Conservation (phyloP, 2,113 vertebrate genomes). For the Gnathonemus echidnorhynchus region DNA sequence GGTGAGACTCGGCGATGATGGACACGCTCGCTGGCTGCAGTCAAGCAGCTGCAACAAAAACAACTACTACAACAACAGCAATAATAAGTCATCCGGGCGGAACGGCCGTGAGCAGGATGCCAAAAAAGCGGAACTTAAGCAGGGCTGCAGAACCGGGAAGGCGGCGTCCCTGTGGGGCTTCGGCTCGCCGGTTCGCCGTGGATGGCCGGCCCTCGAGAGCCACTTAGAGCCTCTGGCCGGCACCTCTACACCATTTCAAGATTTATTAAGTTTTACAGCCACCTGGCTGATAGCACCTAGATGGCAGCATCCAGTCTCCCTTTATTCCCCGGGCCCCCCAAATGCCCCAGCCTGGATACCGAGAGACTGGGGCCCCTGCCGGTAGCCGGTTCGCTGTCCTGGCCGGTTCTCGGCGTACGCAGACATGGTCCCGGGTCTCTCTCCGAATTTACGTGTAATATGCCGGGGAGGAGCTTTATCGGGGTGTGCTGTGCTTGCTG, state of each 20-base stretch:
- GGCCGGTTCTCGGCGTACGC: background rate
- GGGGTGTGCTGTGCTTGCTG: background rate
- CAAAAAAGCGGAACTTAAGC: background rate
- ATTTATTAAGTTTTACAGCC: background rate
- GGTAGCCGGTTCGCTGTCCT: background rate
- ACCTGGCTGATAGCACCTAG: background rate
- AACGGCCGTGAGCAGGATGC: constrained; percentile 14
- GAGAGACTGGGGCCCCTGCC: background rate
- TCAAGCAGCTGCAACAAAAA: background rate
- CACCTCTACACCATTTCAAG: background rate
- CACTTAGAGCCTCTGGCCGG: background rate
- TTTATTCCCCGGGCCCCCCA: background rate
- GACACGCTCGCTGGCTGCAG: background rate
- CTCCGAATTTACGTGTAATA: background rate
- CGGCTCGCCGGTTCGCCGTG: background rate
- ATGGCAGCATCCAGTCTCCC: background rate
- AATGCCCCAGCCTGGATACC: background rate
- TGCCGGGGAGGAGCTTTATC: background rate
- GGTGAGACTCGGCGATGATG: background rate
- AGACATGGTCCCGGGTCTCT: background rate
- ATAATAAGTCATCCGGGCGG: constrained; percentile 9
- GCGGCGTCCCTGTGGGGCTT: background rate
- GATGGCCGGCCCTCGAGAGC: background rate
- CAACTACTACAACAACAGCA: background rate
- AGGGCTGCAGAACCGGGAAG: background rate